Base-by-base conservation (phyloP, 2,888 invertebrate species). In the Eueremaeus valkanovi region DNA sequence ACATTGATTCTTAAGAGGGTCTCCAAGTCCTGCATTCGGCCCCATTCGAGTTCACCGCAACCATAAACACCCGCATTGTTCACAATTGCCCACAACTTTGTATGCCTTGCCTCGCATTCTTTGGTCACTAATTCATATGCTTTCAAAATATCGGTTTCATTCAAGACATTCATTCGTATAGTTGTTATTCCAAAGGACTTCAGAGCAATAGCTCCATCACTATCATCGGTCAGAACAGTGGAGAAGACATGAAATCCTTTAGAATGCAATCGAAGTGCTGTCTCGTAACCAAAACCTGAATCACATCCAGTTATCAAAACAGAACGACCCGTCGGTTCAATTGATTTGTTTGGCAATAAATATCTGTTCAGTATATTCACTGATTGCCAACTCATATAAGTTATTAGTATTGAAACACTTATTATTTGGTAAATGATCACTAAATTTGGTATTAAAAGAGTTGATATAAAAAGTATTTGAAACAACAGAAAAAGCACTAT, bases 221-320 rank as follows among this genome's bases (percentile, higher is more conserved):
- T 70, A 21, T 70, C 40, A 45, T 36, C n/a, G n/a, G 11, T 8
- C n/a, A 70, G 18, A 70, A 40, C 40, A 18, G 42, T 13, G 5
- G 75, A 42, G 31, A 72, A 75, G 0, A 75, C 72, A 16, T 75
- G 70, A 29, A 2, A 75, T 13, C 75, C 75, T 36, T 55, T 49
- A 5, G 8, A 13, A 16, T 72, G 9, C 5, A 75, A 27, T 36
- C 16, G 40, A 16, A 66, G 13, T 1, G 75, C 75, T 0, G 51
- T 13, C 21, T 3, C 1, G 51, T 75, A 21, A 45, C 75, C 75
- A 55, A 75, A 75, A n/a, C 75, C 75, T 29, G 72, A 68, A 42
- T 75, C 75, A 72, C 75, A 75, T 21, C 75, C 75, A 24, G 70
- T 70, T 3, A 70, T 70, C 3, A 70, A 27, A 13, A 70, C 70